Percentiles rank a stretch among this genome's conserved stretches.
Evolutionary conservation across 2,888 invertebrate genomes (phyloP).

Genomic region (Drosophila formosana): DNA sequence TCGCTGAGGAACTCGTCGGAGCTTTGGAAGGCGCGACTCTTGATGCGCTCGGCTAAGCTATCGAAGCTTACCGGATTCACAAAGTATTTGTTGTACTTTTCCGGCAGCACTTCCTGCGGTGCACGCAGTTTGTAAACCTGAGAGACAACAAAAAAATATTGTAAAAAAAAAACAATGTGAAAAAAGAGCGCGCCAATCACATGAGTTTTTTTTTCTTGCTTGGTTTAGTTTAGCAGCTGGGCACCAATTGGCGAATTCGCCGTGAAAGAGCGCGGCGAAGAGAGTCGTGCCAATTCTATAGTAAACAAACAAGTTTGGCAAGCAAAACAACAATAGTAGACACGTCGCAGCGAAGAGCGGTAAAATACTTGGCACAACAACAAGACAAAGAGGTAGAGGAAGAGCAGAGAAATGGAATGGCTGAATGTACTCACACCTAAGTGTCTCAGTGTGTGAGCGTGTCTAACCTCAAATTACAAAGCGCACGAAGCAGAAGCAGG

Average conservation of each 20-base stretch:
- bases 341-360: constrained; percentile 31
- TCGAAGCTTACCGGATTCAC: constrained; percentile 94
- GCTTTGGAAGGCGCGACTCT: constrained; percentile 91
- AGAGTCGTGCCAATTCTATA: constrained; percentile 41
- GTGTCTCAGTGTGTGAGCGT: constrained; percentile 23
- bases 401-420: constrained; percentile 39
- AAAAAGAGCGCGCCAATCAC: constrained; percentile 21
- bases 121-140: constrained; percentile 61
- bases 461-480: constrained; percentile 63
- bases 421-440: constrained; percentile 28
- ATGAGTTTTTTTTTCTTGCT: constrained; percentile 5
- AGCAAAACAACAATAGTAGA: constrained; percentile 31
- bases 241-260: constrained; percentile 46
- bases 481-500: constrained; percentile 30
- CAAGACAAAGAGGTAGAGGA: constrained; percentile 5
- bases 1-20: constrained; percentile 96
- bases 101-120: constrained; percentile 68
- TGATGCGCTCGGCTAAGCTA: constrained; percentile 91
- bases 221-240: constrained; percentile 16
- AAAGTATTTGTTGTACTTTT: constrained; percentile 88
- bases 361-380: constrained; percentile 16
- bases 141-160: not conserved
- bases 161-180: not conserved
- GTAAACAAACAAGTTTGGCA: constrained; percentile 72
- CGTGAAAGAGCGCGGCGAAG: constrained; percentile 53